Percentiles rank a stretch among this genome's conserved stretches.
phyloP scores from a whole-genome alignment of 2,888 invertebrate species.

The Slavum lentiscoides region DNA sequence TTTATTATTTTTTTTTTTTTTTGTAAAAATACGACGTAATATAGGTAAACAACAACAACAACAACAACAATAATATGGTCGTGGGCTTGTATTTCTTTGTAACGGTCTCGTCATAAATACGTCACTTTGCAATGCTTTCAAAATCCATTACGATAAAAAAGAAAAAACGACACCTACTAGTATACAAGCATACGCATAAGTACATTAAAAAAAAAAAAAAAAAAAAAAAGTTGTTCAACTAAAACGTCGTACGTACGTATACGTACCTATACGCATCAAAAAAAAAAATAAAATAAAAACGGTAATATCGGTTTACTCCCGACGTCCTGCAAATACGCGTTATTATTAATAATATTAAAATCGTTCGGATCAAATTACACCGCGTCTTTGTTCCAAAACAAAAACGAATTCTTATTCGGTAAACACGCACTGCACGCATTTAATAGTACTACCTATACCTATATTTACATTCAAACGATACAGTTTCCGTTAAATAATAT shows the following conservation, averaged over 20 bases:
- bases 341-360: neutral
- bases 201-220: neutral
- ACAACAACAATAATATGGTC: no score
- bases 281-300: neutral
- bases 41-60: constrained; percentile 26
- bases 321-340: neutral
- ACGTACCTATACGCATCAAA: neutral
- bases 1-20: no score
- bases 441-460: no score
- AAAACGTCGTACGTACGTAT: neutral
- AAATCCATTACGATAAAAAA: constrained; percentile 39
- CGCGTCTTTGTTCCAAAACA: neutral
- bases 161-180: neutral
- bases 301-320: neutral
- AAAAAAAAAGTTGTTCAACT: neutral
- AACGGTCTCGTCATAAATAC: constrained; percentile 29
- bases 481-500: no score
- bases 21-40: constrained; percentile 3
- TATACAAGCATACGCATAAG: neutral
- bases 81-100: neutral
- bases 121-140: constrained; percentile 27
- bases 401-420: neutral
- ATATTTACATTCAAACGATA: no score
- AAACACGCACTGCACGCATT: neutral
- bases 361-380: constrained; percentile 5